Evolutionary conservation across 2,113 vertebrate species (phyloP), one percentile per base, ranked within the genome.

Genomic region (Alligator mississippiensis): DNA sequence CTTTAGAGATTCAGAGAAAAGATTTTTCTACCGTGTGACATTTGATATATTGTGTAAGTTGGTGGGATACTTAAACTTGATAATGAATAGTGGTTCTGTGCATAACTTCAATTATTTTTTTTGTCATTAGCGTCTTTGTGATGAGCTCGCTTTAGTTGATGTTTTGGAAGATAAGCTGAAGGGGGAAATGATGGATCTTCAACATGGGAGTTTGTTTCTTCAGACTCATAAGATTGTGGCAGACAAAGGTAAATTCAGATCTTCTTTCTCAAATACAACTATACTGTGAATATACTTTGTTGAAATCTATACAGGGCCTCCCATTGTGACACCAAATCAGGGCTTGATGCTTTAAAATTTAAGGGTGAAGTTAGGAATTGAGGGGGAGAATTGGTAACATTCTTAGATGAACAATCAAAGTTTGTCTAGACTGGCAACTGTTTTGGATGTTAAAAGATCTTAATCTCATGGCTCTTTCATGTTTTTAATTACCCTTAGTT

Each of bases 101-200:
- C 9, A 47, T 47, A 47, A 47, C 62, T 60, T 75, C 11, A 38
- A 75, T 80, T 9, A n/a, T 38, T 9, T 64, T 76, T 76, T 17
- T 62, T 25, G 87, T 79, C 19, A 60, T 80, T 9, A 99, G 99
- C 98, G 98, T 75, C 97, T 99, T 82, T 98, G 98, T 87, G 99
- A 99, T 90, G 99, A 99, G 89, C 97, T 99, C 90, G 99, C 99
- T 66, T 96, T 99, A 57, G 99, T 99, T 72, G 99, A 99, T 74
- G 99, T 99, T 94, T 88, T 99, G 90, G 99, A 99, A 97, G 99
- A 99, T 90, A 99, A 98, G 84, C 98, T 99, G n/a, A 99, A 98
- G 92, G 99, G 99, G 58, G 99, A 99, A 95, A 98, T 99, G 99
- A 98, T 99, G 99, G 99, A 99, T 88, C 98, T 99, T 63, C 99